Percentiles rank a stretch among this genome's conserved stretches.
phyloP scores from a whole-genome alignment of 1,140 invertebrate species.

The Macrobrachium rosenbergii region DNA sequence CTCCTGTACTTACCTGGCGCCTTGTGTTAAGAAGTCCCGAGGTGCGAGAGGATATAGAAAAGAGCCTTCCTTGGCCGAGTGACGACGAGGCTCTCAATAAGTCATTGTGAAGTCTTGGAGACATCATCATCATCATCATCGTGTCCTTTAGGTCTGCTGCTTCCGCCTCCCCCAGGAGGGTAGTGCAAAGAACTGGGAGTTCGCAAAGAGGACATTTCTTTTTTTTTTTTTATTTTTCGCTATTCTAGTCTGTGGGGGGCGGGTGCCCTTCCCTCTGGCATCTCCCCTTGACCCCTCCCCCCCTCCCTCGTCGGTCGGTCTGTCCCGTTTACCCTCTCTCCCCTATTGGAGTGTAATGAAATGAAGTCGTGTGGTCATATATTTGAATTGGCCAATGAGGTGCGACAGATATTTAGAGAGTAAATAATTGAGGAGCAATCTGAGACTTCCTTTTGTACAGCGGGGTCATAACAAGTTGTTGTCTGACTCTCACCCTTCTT shows the following conservation, averaged over 20 bases:
- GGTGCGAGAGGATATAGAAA: too few species aligned
- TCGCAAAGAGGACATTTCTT: too few species aligned
- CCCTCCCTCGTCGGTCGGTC: not conserved
- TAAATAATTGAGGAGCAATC: conserved; percentile 50
- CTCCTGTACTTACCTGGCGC: not conserved
- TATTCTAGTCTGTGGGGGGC: too few species aligned
- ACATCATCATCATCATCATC: too few species aligned
- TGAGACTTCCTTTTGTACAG: conserved; percentile 44
- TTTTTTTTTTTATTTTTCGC: too few species aligned
- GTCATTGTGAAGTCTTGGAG: too few species aligned
- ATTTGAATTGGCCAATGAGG: conserved; percentile 54
- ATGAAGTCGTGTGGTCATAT: conserved; percentile 35
- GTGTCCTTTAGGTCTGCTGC: too few species aligned
- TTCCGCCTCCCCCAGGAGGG: too few species aligned
- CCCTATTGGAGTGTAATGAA: conserved; percentile 17
- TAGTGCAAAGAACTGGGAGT: too few species aligned
- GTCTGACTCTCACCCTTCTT: conserved; percentile 1
- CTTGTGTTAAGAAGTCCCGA: not conserved
- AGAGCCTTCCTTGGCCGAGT: too few species aligned
- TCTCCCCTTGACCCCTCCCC: not conserved
- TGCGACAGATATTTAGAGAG: conserved; percentile 50
- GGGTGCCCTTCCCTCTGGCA: too few species aligned
- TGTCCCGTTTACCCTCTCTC: not conserved
- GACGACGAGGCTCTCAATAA: too few species aligned
- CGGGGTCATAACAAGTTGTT: conserved; percentile 50